Percentiles rank a stretch among this genome's conserved stretches.
These are phyloP conservation scores for Lophura nycthemera DNA, from an alignment of 2,113 vertebrate genomes.

Conservation along the genomic window DNA sequence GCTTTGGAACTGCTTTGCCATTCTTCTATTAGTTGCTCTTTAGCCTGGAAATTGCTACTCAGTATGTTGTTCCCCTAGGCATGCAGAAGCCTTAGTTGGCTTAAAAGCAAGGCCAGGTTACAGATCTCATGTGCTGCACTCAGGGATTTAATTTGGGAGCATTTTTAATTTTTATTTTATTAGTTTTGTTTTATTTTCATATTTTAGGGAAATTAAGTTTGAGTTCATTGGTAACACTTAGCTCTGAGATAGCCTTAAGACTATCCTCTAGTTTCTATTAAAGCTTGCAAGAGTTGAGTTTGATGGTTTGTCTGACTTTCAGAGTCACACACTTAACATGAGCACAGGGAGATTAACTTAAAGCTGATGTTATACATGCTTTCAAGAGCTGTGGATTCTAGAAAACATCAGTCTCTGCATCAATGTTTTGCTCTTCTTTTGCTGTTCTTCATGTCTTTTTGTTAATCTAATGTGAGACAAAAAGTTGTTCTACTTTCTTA, in stretches of 20 bases:
- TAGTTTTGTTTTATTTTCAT: background rate
- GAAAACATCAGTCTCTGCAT: fast-evolving
- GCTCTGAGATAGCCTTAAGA: background rate
- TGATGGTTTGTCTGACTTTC: background rate
- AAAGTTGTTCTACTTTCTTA: background rate
- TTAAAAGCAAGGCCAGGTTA: background rate
- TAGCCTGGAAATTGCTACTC: background rate
- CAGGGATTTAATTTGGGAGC: background rate
- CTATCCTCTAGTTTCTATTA: background rate
- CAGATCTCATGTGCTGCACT: background rate
- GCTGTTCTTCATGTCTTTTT: background rate
- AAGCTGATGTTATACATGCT: background rate
- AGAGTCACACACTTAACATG: background rate
- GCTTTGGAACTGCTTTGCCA: background rate
- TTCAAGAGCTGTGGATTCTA: background rate
- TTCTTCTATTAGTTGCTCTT: background rate
- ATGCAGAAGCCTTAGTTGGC: fast-evolving
- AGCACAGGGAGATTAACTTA: background rate
- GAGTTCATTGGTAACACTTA: background rate
- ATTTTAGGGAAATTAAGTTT: background rate
- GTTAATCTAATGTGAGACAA: background rate
- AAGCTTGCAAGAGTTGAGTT: background rate
- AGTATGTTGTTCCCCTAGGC: background rate
- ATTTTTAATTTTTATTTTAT: background rate
- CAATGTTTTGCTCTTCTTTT: background rate